Evolutionary conservation across 1,140 invertebrate genomes (phyloP).

Genomic region (Tachypleus tridentatus): DNA sequence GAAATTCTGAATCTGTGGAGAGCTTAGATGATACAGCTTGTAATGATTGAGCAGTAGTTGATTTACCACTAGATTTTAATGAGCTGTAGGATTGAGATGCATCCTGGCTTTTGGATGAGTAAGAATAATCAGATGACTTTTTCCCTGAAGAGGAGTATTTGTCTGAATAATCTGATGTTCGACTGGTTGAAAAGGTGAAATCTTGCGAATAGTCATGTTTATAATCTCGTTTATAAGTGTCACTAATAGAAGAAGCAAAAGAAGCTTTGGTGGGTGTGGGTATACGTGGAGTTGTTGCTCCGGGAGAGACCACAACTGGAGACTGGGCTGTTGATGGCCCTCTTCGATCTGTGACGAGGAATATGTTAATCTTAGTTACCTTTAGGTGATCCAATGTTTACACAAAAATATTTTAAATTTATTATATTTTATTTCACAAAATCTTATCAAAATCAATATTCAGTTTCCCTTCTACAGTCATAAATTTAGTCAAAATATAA

Average conservation of each 20-base stretch:
- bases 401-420: conserved; percentile 1
- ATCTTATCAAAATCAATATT: no score
- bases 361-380: conserved; percentile 1
- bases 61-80: background rate
- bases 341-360: conserved; percentile 13
- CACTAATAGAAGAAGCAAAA: background rate
- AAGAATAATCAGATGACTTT: background rate
- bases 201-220: background rate
- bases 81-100: background rate
- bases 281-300: conserved; percentile 2
- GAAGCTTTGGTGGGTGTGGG: background rate
- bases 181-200: background rate
- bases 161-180: no score
- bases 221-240: background rate
- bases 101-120: background rate
- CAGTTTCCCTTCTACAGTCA: no score
- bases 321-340: conserved; percentile 13
- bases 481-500: background rate
- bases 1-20: background rate
- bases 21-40: conserved; percentile 15
- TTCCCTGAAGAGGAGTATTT: background rate
- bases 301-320: conserved; percentile 3
- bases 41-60: conserved; percentile 3
- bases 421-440: background rate
- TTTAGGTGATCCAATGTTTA: background rate